A percentile compares a stretch with the other conserved stretches of the same genome.
phyloP scores from a whole-genome alignment of 2,888 invertebrate species.

The Morpho helenor region DNA sequence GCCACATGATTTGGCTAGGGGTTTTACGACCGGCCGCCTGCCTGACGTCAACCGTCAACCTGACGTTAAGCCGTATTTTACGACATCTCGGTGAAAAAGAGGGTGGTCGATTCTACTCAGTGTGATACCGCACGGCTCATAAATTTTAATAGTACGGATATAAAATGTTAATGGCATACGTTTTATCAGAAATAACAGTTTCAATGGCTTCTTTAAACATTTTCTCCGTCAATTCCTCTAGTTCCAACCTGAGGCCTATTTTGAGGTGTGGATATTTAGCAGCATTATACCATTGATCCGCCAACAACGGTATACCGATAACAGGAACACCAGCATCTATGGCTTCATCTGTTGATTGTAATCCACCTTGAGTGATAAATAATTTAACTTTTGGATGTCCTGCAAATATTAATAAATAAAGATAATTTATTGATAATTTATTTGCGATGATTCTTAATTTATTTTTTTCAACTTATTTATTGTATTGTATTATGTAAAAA shows the following conservation, averaged over 20 bases:
- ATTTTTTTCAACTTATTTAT: no score
- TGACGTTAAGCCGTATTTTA: background rate
- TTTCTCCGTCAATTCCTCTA: conserved; percentile 27
- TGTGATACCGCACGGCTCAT: background rate
- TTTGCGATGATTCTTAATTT: no score
- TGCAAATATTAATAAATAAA: conserved; percentile 26
- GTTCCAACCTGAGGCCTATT: conserved; percentile 20
- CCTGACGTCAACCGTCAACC: no score
- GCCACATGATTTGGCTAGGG: no score
- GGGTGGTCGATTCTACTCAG: no score
- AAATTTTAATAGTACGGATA: background rate
- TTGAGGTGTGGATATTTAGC: conserved; percentile 8
- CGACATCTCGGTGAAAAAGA: background rate
- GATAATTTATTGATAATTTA: background rate
- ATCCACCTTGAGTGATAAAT: conserved; percentile 57
- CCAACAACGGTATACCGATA: conserved; percentile 51
- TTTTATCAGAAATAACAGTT: conserved; percentile 25
- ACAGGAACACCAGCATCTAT: conserved; percentile 51
- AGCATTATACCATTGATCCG: conserved; percentile 51
- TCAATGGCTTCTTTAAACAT: conserved; percentile 30
- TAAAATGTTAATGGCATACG: conserved; percentile 13
- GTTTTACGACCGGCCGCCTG: no score
- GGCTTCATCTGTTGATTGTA: conserved; percentile 61
- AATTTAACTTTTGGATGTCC: conserved; percentile 59
- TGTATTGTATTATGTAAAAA: no score